Evolutionary conservation across 2,888 invertebrate genomes (phyloP), one percentile per base, ranked within the genome.

Genomic region (Xylota sylvarum): DNA sequence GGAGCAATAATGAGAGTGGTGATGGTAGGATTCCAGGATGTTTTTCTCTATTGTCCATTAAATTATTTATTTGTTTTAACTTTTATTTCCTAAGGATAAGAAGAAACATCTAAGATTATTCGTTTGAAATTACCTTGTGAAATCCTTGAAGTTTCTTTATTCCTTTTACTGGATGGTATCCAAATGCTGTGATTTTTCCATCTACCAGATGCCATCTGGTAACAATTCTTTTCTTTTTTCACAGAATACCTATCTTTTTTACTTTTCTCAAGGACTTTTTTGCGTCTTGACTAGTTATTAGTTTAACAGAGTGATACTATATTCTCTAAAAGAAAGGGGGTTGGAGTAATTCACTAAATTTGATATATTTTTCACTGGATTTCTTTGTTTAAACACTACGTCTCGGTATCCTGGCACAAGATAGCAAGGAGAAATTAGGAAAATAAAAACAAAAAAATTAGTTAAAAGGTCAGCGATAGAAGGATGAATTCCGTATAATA

Each of bases 131-230:
- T 73, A 83, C 78, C 78, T 78, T 70, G 37, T 5, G 43, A 52
- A 35, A 78, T 73, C 67, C 83, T 83, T 83, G 72, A 72, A 73
- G 60, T 35, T 67, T n/a, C 27, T 35, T 56, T 77, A 58, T 70
- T 50, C 19, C 46, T 73, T 40, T 43, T 35, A n/a, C 60, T 17
- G 27, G 58, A 73, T 67, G 78, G 43, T 83, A 78, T 83, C 83
- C 78, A 37, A 67, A 65, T 50, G 58, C 35, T 72, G 23, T 65
- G 52, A 78, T 55, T 56, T 56, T 37, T 83, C 72, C 72, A 83
- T 67, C 23, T 73, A 55, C 65, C 50, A 67, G 72, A 83, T 83
- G 67, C 78, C 83, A 83, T 83, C 83, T 83, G 78, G 83, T 70
- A 65, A 55, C 23, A 55, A 46, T 32, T 56, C 50, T 30, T 43